A percentile compares a stretch with the other conserved stretches of the same genome.
Evolutionary conservation across 2,113 vertebrate species (phyloP).

Genomic region (Solea solea): DNA sequence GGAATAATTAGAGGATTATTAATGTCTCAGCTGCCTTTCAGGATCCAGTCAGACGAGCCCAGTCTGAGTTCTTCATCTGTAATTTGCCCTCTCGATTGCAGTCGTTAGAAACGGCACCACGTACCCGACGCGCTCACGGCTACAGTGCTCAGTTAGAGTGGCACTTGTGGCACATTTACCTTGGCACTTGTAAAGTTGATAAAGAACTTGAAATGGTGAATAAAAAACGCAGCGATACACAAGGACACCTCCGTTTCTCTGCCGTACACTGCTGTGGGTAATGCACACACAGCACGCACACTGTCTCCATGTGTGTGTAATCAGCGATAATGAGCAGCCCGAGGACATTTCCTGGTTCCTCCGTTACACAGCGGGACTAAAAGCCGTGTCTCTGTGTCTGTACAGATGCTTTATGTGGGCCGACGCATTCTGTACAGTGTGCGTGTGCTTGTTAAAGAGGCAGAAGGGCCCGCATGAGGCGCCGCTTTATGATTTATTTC

Average conservation of each 20-base stretch:
- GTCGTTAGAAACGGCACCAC: not conserved
- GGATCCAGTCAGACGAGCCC: not conserved
- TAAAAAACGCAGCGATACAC: conserved; percentile 3
- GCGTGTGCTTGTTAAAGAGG: conserved; percentile 45
- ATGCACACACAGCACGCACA: conserved; percentile 25
- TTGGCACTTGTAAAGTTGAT: too few species aligned
- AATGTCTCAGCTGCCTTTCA: not conserved
- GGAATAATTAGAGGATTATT: not conserved
- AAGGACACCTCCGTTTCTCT: not conserved
- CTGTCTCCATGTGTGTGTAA: conserved; percentile 64
- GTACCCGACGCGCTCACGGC: not conserved
- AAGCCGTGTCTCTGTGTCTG: conserved; percentile 42
- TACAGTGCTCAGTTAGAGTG: not conserved
- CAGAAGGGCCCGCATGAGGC: conserved; percentile 51
- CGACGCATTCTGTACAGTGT: conserved; percentile 21
- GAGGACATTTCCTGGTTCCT: conserved; percentile 73
- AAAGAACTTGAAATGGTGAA: not conserved
- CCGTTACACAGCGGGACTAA: conserved; percentile 66
- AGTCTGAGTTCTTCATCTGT: not conserved
- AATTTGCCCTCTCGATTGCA: not conserved
- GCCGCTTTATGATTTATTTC: conserved; percentile 53
- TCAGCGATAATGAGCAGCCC: conserved; percentile 74
- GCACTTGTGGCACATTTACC: too few species aligned
- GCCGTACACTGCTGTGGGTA: conserved; percentile 2
- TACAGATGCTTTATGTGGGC: conserved; percentile 51